Conservation (phyloP, 2,113 vertebrate genomes). For the Sardina pilchardus region DNA sequence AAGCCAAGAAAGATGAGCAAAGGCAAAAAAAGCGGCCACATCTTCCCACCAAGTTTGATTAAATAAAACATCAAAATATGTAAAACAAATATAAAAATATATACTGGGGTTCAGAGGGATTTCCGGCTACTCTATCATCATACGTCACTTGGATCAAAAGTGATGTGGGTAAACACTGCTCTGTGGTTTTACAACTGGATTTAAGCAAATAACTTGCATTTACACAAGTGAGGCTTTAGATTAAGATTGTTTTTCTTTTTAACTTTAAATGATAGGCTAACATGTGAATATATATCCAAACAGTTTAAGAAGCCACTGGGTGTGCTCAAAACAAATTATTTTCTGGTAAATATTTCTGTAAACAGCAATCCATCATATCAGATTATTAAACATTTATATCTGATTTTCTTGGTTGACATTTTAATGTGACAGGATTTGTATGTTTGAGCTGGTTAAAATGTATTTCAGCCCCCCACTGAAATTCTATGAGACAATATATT, state of each 20-base stretch:
- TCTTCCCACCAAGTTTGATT: not conserved
- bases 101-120: too few relatives aligned
- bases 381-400: too few relatives aligned
- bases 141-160: too few relatives aligned
- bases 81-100: too few relatives aligned
- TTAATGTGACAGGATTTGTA: not conserved
- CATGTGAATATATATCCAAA: not conserved
- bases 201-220: not conserved
- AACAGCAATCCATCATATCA: not conserved
- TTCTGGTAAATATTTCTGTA: not conserved
- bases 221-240: too few relatives aligned
- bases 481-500: not conserved
- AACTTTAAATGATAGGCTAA: too few relatives aligned
- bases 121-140: too few relatives aligned
- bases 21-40: not conserved
- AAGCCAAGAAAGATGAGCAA: not conserved
- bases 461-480: too few relatives aligned
- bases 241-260: too few relatives aligned
- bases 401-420: not conserved
- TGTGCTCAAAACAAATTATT: not conserved
- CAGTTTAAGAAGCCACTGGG: not conserved
- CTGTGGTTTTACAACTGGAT: not conserved
- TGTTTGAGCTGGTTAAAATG: too few relatives aligned
- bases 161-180: too few relatives aligned
- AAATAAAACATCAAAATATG: not conserved